These are phyloP conservation scores for Sialia sialis DNA, from an alignment of 2,113 vertebrate genomes.

Conservation along the genomic window DNA sequence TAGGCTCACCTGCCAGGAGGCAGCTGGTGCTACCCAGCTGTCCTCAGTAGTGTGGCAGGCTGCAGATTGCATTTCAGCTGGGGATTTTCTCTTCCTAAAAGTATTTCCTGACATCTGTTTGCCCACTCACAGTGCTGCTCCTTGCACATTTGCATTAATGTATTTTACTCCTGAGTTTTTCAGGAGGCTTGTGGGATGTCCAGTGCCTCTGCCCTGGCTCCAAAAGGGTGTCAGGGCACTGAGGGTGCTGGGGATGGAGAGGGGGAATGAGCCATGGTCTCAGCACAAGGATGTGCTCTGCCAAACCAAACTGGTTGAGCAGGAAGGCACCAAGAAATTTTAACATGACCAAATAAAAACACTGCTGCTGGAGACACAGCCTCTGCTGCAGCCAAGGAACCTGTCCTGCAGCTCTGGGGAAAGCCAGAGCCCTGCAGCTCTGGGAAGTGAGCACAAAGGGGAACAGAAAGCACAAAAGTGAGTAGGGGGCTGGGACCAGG, in stretches of 20 bases:
- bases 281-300: background rate
- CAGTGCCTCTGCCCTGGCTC: background rate
- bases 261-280: background rate
- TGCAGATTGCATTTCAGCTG: background rate
- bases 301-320: background rate
- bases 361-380: background rate
- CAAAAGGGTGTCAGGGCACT: background rate
- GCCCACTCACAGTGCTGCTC: background rate
- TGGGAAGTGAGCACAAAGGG: background rate
- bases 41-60: background rate
- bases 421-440: background rate
- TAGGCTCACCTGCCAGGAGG: background rate
- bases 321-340: background rate
- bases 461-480: background rate
- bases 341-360: background rate
- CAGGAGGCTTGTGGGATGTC: background rate
- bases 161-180: background rate
- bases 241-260: background rate
- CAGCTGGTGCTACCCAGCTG: background rate
- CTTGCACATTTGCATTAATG: background rate
- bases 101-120: background rate
- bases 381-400: background rate
- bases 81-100: background rate
- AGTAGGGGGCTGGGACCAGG: background rate
- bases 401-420: background rate